Base-by-base conservation (phyloP, 2,113 vertebrate species). In the Uria aalge region DNA sequence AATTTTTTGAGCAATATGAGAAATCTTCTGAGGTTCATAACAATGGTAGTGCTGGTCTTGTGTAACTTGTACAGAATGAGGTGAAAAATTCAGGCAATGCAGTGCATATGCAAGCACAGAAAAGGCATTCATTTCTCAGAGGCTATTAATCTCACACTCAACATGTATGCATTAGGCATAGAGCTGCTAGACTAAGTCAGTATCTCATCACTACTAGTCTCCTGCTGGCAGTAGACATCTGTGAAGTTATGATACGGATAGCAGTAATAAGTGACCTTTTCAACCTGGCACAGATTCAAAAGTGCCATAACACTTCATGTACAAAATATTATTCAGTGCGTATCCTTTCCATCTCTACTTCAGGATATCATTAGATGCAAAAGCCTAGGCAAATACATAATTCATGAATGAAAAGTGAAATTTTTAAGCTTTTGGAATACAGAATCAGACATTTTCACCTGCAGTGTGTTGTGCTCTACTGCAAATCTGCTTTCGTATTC, bases 351-450 rank as follows among this genome's bases (percentile, higher is more conserved):
- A 81, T 92, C 92, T 96, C 63, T 81, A 94, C 64, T 97, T 97
- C 77, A 95, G 62, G 76, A 53, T 96, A 94, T 41, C 90, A 55
- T 90, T 96, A 96, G 94, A 92, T 96, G 89, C 83, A 95, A 96
- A 96, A 63, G 48, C 23, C 40, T 57, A 85, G 86, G 43, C 53
- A 97, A 97, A 98, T 98, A 71, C 89, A 97, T 97, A 98, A 98
- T 98, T 98, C 96, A 97, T 98, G 92, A 95, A 88, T 32, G 83
- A 93, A 96, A 85, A 94, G 55, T 81, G 45, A 92, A 91, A 72
- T 76, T 94, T 88, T 89, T 43, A 94, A 96, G 80, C 76, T 78
- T 96, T 75, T 90, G 66, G 89, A 96, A 96, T 96, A 92, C 38
- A 91, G 36, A 96, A 92, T 84, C 63, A 86, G 94, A 45, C 30